Conservation (phyloP, 2,113 vertebrate genomes). For the Ginglymostoma cirratum region DNA sequence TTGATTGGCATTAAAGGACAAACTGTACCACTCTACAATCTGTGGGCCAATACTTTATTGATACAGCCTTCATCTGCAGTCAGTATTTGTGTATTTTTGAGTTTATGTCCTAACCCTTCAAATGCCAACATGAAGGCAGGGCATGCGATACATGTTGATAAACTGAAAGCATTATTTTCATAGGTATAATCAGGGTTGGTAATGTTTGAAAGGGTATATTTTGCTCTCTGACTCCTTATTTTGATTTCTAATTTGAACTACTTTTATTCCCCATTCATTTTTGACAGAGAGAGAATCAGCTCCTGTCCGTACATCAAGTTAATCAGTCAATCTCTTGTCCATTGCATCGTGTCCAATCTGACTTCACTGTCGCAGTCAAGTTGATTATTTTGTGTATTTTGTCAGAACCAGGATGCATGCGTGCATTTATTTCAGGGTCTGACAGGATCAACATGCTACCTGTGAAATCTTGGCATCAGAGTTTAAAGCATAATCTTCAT, state of each 20-base stretch:
- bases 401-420: background rate
- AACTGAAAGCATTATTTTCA: background rate
- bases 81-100: background rate
- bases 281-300: background rate
- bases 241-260: background rate
- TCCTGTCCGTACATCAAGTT: background rate
- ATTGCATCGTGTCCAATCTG: background rate
- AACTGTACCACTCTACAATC: background rate
- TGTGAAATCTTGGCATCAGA: background rate
- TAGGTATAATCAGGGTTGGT: background rate
- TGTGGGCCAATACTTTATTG: background rate
- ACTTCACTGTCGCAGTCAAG: background rate
- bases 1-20: background rate
- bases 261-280: background rate
- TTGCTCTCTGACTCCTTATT: background rate
- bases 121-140: background rate
- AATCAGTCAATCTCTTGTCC: background rate
- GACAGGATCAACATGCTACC: no score
- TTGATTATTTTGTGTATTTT: background rate
- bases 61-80: background rate
- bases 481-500: background rate
- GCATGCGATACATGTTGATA: background rate
- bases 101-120: background rate
- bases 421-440: no score
- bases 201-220: background rate